These are phyloP conservation scores for Gallinago undulata DNA, from an alignment of 2,113 vertebrate species.

Conservation along the genomic window DNA sequence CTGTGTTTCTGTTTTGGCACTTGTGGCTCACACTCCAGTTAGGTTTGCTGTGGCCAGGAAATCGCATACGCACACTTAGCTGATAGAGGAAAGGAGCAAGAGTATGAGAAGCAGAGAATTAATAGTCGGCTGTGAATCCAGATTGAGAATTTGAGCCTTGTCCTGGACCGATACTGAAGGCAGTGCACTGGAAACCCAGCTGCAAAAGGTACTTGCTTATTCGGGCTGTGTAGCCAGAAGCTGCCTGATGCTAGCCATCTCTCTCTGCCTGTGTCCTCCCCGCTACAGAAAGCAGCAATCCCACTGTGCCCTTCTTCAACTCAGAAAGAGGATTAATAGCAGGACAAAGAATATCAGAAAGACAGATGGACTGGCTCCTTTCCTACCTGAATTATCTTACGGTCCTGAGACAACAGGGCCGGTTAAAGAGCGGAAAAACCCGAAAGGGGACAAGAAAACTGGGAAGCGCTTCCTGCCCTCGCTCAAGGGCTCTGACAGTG, in stretches of 20 bases:
- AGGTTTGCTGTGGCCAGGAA: neutral
- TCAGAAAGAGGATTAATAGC: neutral
- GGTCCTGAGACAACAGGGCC: neutral
- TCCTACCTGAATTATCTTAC: neutral
- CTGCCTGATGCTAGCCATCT: neutral
- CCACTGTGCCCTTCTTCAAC: neutral
- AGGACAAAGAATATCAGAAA: neutral
- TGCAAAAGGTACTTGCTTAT: neutral
- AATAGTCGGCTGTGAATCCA: neutral
- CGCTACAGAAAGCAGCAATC: neutral
- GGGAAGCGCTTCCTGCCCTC: fast-evolving
- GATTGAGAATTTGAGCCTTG: neutral
- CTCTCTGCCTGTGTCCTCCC: neutral
- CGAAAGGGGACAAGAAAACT: neutral
- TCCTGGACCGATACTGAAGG: neutral
- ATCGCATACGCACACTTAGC: neutral
- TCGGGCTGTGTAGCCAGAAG: neutral
- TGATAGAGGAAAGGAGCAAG: neutral
- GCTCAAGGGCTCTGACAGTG: neutral
- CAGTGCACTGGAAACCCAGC: neutral
- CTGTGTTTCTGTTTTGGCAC: neutral
- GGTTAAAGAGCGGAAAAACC: neutral
- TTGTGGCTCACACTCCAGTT: neutral
- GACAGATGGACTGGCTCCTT: neutral
- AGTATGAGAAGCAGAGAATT: neutral